A percentile compares a stretch with the other conserved stretches of the same genome.
These are phyloP conservation scores for Acrobasis consociella DNA, from an alignment of 2,888 invertebrate genomes.

Conservation along the genomic window DNA sequence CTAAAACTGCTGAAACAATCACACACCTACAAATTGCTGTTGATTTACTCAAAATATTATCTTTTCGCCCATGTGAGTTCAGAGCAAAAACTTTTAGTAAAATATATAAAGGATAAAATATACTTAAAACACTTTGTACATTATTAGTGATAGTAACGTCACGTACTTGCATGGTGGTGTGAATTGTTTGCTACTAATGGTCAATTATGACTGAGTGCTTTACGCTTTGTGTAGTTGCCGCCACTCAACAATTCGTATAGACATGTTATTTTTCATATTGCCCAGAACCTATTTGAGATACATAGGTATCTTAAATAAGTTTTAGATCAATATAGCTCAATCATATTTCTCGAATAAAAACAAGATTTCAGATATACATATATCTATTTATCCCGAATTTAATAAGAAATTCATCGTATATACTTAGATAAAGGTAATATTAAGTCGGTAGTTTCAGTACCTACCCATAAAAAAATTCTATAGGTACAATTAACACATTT, in stretches of 20 bases:
- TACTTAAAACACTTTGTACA: neutral
- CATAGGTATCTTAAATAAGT: too few species aligned
- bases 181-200: conserved; percentile 7
- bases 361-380: too few species aligned
- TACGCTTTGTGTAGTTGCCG: neutral
- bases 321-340: too few species aligned
- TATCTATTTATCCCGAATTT: too few species aligned
- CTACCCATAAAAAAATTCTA: too few species aligned
- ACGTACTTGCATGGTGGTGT: conserved; percentile 12
- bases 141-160: conserved; percentile 14
- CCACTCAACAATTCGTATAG: neutral
- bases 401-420: too few species aligned
- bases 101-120: conserved; percentile 39
- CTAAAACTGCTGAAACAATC: conserved; percentile 38
- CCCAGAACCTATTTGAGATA: too few species aligned
- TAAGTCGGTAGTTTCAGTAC: too few species aligned
- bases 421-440: too few species aligned
- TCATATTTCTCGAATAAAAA: too few species aligned
- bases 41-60: conserved; percentile 25
- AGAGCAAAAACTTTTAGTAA: conserved; percentile 54
- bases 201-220: conserved; percentile 18
- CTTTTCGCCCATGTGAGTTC: conserved; percentile 38
- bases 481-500: too few species aligned
- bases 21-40: conserved; percentile 33
- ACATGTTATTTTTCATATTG: neutral